Base-by-base conservation (phyloP, 2,797 vertebrate genomes). In the Galaxias olidus region DNA sequence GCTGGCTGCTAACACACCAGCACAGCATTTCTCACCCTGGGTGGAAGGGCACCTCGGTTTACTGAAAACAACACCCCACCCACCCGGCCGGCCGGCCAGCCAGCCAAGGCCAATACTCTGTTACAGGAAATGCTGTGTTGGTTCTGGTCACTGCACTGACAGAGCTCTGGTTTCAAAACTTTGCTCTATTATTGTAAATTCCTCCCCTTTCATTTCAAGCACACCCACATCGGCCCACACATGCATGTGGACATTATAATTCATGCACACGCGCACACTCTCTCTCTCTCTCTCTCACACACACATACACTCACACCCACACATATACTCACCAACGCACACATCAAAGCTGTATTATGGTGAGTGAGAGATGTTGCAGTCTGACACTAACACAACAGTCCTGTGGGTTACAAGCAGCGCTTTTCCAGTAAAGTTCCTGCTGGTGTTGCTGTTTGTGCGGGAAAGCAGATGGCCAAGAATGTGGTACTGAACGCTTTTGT, bases 401-500 rank as follows among this genome's bases (percentile, higher is more conserved):
- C 14, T 10, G 4, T 15, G 10, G 46, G 50, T 71, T 57, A 61
- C 56, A 73, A 74, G 72, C 47, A 59, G 55, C 67, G 10, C 10
- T 53, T 52, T 78, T 82, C 77, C 79, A 71, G 76, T 65, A 68
- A 73, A 72, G 65, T 59, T 61, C 12, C 20, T 45, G 59, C 46
- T 63, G 15, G 45, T 13, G 48, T 18, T 10, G 30, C 65, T 53
- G 45, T 42, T 20, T 58, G 9, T 43, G 56, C 44, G 53, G 11
- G 44, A 8, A 59, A 59, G 40, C 52, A 41, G 20, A 40, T 19
- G 9, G 45, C 20, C 17, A 40, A 61, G 66, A 57, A 57, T 63
- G 66, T 67, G 58, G 49, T 44, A 69, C 62, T 51, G 43, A 68
- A 59, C 19, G 51, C 10, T 53, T 18, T 53, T 17, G n/a, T n/a